phyloP scores from a whole-genome alignment of 2,797 vertebrate genomes.

The Ptychadena robeensis region DNA sequence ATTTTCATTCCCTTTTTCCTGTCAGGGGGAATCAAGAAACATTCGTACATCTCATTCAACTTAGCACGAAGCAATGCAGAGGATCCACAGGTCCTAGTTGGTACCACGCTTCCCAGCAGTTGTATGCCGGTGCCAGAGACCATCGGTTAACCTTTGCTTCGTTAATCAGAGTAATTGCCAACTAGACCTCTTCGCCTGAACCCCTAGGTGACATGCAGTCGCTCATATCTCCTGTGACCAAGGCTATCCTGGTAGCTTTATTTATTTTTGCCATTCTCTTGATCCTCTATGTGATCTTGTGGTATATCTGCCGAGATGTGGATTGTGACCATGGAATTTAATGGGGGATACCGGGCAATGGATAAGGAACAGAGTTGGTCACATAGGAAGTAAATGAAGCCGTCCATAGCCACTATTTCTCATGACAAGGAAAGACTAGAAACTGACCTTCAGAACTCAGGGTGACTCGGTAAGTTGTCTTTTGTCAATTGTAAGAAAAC shows the following conservation, averaged over 20 bases:
- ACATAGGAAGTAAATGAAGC: slow-evolving; percentile 28
- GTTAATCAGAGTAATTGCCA: slow-evolving; percentile 50
- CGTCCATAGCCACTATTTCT: slow-evolving; percentile 38
- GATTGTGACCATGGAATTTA: slow-evolving; percentile 97
- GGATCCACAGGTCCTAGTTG: slow-evolving; percentile 64
- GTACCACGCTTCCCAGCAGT: slow-evolving; percentile 56
- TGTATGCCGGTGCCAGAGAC: slow-evolving; percentile 41
- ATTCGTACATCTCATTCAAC: slow-evolving; percentile 62
- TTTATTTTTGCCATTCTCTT: slow-evolving; percentile 98
- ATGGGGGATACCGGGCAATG: slow-evolving; percentile 70
- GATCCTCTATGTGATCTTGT: slow-evolving; percentile 97
- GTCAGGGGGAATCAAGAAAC: slow-evolving; percentile 51
- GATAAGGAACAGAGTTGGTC: slow-evolving; percentile 54
- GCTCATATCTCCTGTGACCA: slow-evolving; percentile 94
- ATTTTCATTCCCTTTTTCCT: slow-evolving; percentile 53
- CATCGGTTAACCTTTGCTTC: slow-evolving; percentile 59
- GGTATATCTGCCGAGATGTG: slow-evolving; percentile 98
- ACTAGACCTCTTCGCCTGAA: slow-evolving; percentile 63
- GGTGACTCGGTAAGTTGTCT: slow-evolving; percentile 83
- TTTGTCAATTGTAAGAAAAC: slow-evolving; percentile 21
- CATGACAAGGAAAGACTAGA: slow-evolving; percentile 62
- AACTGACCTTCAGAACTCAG: slow-evolving; percentile 78
- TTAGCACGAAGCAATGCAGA: slow-evolving; percentile 68
- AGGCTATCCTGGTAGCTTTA: slow-evolving; percentile 93
- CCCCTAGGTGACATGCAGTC: slow-evolving; percentile 90